Evolutionary conservation across 2,113 vertebrate species (phyloP), one percentile per base, ranked within the genome.

Genomic region (Talpa occidentalis): DNA sequence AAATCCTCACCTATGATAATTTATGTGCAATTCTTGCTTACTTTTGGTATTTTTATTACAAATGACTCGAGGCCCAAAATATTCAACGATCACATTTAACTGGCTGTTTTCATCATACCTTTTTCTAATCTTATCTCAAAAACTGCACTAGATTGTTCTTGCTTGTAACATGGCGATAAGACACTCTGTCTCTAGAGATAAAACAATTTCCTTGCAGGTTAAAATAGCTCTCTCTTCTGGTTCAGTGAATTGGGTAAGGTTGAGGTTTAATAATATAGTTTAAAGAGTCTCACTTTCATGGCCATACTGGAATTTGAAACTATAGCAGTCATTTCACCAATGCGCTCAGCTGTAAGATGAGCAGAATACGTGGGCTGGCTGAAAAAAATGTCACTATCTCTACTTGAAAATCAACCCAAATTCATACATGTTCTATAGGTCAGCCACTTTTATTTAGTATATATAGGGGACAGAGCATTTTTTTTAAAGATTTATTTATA

Each of bases 211-310:
- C 77, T 56, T 83, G 22, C 28, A 91, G 40, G 35, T n/a, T 37
- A 82, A 93, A 85, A 52, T 60, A 72, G 96, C 17, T 52, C 3
- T 94, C 54, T 59, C 64, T 83, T 84, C 26, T 94, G 76, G 28
- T 69, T 92, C 47, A 78, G 30, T 76, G 22, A 88, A 15, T 56
- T 52, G 9, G 44, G 74, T 64, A 79, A 49, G 64, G 40, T 44
- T 16, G 2, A 64, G 22, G 44, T 47, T 44, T 91, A 81, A 22
- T 47, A n/a, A 74, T 22, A 93, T 6, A 62, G 83, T 37, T 32
- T 62, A 91, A 66, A 67, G 49, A 17, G 91, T 70, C 62, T 91
- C 70, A 93, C n/a, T 69, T 69, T 94, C 6, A 49, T 64, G 32
- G 26, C 10, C n/a, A 74, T 15, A 56, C n/a, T n/a, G 35, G 67